phyloP scores from a whole-genome alignment of 2,888 invertebrate genomes.

The Salpingus planirostris region DNA sequence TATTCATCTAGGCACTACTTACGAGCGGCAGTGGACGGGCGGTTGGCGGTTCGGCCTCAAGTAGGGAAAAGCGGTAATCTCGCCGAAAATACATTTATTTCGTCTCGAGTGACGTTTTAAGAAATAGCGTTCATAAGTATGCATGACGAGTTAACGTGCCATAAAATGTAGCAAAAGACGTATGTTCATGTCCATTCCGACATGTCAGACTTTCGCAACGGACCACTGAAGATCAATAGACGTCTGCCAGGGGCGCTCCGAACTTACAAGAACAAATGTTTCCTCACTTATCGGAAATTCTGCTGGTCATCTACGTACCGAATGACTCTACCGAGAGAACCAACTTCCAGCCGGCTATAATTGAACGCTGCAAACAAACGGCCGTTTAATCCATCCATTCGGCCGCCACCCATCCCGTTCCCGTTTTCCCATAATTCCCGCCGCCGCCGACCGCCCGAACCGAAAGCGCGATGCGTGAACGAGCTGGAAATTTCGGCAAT shows the following conservation, averaged over 20 bases:
- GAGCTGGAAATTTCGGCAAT: too few relatives aligned
- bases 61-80: too few relatives aligned
- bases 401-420: too few relatives aligned
- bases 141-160: constrained; percentile 23
- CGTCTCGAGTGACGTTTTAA: constrained; percentile 15
- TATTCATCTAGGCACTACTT: too few relatives aligned
- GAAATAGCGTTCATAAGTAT: constrained; percentile 21
- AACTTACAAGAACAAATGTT: constrained; percentile 23
- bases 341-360: constrained; percentile 16
- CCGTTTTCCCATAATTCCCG: too few relatives aligned
- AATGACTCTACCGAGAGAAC: constrained; percentile 17
- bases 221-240: constrained; percentile 21
- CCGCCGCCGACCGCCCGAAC: too few relatives aligned
- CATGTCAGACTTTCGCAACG: constrained; percentile 19
- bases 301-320: constrained; percentile 20
- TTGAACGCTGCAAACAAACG: constrained; percentile 14
- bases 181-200: constrained; percentile 22
- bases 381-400: constrained; percentile 9
- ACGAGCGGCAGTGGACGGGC: too few relatives aligned
- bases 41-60: too few relatives aligned
- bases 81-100: constrained; percentile 16
- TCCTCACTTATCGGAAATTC: constrained; percentile 21
- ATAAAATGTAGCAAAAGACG: constrained; percentile 22
- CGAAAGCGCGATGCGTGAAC: too few relatives aligned
- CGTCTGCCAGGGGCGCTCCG: constrained; percentile 17